A percentile compares a stretch with the other conserved stretches of the same genome.
These are phyloP conservation scores for Heptranchias perlo DNA, from an alignment of 2,113 vertebrate species.

Conservation along the genomic window DNA sequence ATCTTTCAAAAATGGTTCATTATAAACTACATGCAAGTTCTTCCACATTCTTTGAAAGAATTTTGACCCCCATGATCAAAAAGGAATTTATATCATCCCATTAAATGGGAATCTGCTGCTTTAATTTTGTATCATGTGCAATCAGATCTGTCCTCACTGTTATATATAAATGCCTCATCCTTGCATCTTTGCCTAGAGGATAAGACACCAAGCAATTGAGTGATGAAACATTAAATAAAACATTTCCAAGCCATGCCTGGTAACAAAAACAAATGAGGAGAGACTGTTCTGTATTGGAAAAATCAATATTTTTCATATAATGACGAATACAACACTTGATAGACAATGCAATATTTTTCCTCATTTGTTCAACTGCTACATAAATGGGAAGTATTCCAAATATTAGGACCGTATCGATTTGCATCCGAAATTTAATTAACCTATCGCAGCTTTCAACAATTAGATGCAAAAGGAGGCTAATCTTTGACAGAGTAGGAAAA, in stretches of 20 bases:
- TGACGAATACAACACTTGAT: too few relatives aligned
- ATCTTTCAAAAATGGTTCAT: background rate
- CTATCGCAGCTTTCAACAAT: too few relatives aligned
- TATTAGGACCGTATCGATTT: too few relatives aligned
- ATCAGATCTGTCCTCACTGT: background rate
- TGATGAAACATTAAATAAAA: background rate
- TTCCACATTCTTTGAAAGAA: background rate
- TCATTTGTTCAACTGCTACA: too few relatives aligned
- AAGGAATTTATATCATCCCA: background rate
- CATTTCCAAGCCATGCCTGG: background rate
- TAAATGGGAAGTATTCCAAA: too few relatives aligned
- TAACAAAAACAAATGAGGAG: background rate
- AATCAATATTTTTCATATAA: too few relatives aligned
- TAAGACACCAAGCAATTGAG: background rate
- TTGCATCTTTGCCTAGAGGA: background rate
- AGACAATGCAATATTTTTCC: too few relatives aligned
- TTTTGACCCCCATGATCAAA: background rate
- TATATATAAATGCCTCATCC: background rate
- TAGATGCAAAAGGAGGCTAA: too few relatives aligned
- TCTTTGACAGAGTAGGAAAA: too few relatives aligned
- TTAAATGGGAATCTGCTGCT: background rate
- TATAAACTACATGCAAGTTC: background rate
- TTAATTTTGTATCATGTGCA: background rate
- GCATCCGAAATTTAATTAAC: too few relatives aligned
- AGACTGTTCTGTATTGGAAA: background rate